phyloP scores from a whole-genome alignment of 1,140 invertebrate genomes.

The Zaprionus lachaisei region DNA sequence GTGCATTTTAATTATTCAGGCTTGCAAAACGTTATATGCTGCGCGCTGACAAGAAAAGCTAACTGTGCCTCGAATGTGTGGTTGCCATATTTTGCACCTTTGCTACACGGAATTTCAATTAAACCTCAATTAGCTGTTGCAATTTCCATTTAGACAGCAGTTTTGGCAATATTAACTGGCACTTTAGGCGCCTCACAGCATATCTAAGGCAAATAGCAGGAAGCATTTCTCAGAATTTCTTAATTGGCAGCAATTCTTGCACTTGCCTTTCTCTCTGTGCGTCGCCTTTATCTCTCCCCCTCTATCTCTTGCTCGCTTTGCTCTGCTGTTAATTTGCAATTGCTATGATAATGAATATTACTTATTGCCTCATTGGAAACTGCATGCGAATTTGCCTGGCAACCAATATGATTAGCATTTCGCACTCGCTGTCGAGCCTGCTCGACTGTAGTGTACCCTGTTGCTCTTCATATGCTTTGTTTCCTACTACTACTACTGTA shows the following conservation, averaged over 20 bases:
- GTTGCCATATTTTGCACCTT: conserved; percentile 34
- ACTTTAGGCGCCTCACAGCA: neutral
- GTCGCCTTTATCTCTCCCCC: too few species aligned
- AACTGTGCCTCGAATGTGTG: conserved; percentile 24
- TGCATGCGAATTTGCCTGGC: conserved; percentile 17
- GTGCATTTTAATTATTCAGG: conserved; percentile 49
- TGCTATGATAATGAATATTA: conserved; percentile 14
- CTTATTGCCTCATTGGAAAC: conserved; percentile 3
- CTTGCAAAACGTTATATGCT: conserved; percentile 27
- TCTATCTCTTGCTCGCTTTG: neutral
- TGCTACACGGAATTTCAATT: conserved; percentile 39
- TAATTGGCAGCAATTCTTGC: conserved; percentile 1
- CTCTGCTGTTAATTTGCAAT: conserved; percentile 2
- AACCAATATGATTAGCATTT: conserved; percentile 65
- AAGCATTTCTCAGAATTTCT: neutral
- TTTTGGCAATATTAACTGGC: neutral
- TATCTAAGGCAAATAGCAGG: neutral
- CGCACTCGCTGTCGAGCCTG: neutral
- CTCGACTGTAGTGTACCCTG: neutral
- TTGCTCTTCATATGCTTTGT: too few species aligned
- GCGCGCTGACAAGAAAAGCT: neutral
- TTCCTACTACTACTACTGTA: neutral
- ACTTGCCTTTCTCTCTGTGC: neutral
- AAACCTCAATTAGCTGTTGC: conserved; percentile 62
- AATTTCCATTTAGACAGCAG: conserved; percentile 11